These are phyloP conservation scores for Desoria tigrina DNA, from an alignment of 2,888 invertebrate species.

Conservation along the genomic window DNA sequence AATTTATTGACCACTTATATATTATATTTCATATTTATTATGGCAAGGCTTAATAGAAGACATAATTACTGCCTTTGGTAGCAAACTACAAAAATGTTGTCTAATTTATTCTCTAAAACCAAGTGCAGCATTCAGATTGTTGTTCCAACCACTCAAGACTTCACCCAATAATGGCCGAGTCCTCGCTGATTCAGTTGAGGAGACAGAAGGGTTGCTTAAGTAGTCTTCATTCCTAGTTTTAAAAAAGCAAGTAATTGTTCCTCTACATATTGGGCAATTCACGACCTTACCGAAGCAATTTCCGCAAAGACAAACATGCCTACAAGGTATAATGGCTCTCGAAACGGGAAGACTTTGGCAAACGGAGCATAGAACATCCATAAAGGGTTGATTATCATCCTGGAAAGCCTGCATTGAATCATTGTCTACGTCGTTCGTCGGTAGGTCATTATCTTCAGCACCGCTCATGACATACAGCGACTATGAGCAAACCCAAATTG, in stretches of 20 bases:
- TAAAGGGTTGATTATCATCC: slow-evolving; percentile 28
- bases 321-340: slow-evolving; percentile 77
- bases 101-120: slow-evolving; percentile 16
- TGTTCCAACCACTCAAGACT: slow-evolving; percentile 25
- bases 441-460: slow-evolving; percentile 26
- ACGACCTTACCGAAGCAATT: slow-evolving; percentile 77
- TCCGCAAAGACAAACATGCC: slow-evolving; percentile 82
- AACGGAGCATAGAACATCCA: slow-evolving; percentile 68
- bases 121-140: slow-evolving; percentile 24
- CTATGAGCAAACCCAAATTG: too few relatives aligned
- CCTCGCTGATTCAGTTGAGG: slow-evolving; percentile 6
- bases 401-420: not conserved
- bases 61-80: too few relatives aligned
- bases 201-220: not conserved
- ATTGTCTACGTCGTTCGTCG: not conserved
- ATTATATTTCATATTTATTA: too few relatives aligned
- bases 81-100: too few relatives aligned
- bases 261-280: slow-evolving; percentile 47
- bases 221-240: slow-evolving; percentile 35
- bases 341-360: slow-evolving; percentile 78
- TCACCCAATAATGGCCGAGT: slow-evolving; percentile 21
- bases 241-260: slow-evolving; percentile 38
- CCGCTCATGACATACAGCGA: slow-evolving; percentile 45
- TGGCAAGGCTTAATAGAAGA: too few relatives aligned
- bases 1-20: too few relatives aligned